A percentile compares a stretch with the other conserved stretches of the same genome.
Evolutionary conservation across 2,888 invertebrate species (phyloP).

Genomic region (Cybosia mesomella): DNA sequence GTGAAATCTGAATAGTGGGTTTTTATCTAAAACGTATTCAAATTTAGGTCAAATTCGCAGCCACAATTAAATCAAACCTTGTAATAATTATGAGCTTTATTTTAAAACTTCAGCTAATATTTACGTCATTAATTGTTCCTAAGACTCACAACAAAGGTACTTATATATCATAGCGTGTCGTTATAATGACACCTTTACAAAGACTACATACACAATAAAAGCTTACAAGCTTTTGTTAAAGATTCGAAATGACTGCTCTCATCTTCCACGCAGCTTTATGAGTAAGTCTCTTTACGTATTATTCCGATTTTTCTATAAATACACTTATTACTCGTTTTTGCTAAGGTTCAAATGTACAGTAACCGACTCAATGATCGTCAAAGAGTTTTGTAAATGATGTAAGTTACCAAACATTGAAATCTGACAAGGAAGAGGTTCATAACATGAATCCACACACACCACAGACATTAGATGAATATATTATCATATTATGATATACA

Average conservation of each 20-base stretch:
- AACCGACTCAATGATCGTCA: neutral
- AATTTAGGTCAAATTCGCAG: too few relatives aligned
- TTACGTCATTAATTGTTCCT: slow-evolving; percentile 2
- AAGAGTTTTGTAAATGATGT: neutral
- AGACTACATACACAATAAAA: slow-evolving; percentile 10
- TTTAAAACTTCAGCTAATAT: neutral
- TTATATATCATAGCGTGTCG: slow-evolving; percentile 15
- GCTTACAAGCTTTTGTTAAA: slow-evolving; percentile 15
- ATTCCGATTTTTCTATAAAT: slow-evolving; percentile 9
- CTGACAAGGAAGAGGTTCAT: too few relatives aligned
- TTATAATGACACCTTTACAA: slow-evolving; percentile 15
- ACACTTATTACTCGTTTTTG: slow-evolving; percentile 2
- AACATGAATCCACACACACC: too few relatives aligned
- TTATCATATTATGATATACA: too few relatives aligned
- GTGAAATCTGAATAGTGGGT: too few relatives aligned
- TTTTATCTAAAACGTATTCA: too few relatives aligned
- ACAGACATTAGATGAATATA: too few relatives aligned
- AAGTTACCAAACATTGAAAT: too few relatives aligned
- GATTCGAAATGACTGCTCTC: slow-evolving; percentile 12
- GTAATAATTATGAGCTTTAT: neutral
- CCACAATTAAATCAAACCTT: neutral
- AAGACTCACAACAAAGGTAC: neutral
- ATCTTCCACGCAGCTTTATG: slow-evolving; percentile 16
- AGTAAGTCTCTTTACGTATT: slow-evolving; percentile 13
- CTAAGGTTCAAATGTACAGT: slow-evolving; percentile 2